Base-by-base conservation (phyloP, 37 sponge, comb jelly and placozoan genomes). In the Beroe forskalii region DNA sequence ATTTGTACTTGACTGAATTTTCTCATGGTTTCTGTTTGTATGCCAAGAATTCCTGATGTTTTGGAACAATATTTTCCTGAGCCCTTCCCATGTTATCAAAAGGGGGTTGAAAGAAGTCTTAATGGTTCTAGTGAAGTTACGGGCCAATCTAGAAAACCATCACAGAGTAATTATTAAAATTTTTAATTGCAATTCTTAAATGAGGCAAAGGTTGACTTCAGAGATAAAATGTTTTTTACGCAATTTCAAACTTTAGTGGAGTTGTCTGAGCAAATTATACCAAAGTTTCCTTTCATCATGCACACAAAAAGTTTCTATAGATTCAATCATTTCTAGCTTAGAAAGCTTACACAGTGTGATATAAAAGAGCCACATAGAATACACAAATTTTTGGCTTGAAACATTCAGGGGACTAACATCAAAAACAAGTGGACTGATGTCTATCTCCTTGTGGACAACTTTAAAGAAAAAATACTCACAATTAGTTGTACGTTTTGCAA, bases 361-460 rank as follows among this genome's bases (percentile, higher is more conserved):
- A 19, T 1, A 23, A 37, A n/a, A n/a, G n/a, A 80, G 28, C 3
- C 86, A 80, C 24, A 44, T 80, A 14, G 30, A 41, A 44, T 80
- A 80, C 20, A 44, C 55, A 1, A 28, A 32, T 27, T 80, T 32
- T 20, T 80, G 86, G 86, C 38, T 80, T 41, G 86, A 80, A 12
- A 80, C 86, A 38, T 80, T 80, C 30, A 23, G 86, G 19, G 86
- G 86, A n/a, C 55, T 80, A 25, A 44, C 86, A 6, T 23, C 55
- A 30, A 17, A 80, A 23, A 80, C 86, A 27, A 80, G 55, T 80
- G 86, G 86, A 80, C 86, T 80, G 86, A 80, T 80, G 86, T 80
- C 4, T 80, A 80, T 25, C 40, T 80, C 1, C 55, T 80, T 22
- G 86, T 80, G 35, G 86, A 80, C 31, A 80, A 37, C 30, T 80